Percentiles rank a stretch among this genome's conserved stretches.
phyloP scores from a whole-genome alignment of 2,113 vertebrate species.

The Vireo altiloquus region DNA sequence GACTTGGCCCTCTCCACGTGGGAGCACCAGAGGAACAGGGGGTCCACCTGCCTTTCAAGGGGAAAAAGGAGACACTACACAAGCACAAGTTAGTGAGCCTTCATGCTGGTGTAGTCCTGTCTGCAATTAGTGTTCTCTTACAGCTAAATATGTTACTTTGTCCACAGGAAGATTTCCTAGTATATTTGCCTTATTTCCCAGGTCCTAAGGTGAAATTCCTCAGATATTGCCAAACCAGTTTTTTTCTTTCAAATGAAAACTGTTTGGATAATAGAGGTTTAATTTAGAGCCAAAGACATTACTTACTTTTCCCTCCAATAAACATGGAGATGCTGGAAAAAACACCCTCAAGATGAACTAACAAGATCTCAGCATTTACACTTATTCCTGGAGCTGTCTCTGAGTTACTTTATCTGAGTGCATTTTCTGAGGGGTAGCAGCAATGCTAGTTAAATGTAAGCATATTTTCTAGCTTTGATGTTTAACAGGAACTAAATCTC shows the following conservation, averaged over 20 bases:
- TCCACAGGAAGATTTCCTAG: background rate
- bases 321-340: background rate
- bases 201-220: background rate
- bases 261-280: background rate
- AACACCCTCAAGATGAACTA: background rate
- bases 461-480: background rate
- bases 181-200: background rate
- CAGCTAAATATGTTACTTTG: background rate
- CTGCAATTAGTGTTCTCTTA: background rate
- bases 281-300: background rate
- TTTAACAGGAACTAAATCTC: slow-evolving; percentile 22
- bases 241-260: background rate
- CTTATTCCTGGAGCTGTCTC: background rate
- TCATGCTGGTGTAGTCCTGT: background rate
- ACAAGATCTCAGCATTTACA: background rate
- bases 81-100: no score
- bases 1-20: accelerated
- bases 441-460: background rate
- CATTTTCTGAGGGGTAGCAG: background rate
- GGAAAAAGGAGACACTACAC: background rate
- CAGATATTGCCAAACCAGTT: background rate
- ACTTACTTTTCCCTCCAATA: background rate
- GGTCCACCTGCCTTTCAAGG: accelerated
- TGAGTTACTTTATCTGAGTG: background rate
- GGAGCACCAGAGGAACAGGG: background rate